Evolutionary conservation across 1,140 invertebrate genomes (phyloP).

Genomic region (Meloidogyne hapla): DNA sequence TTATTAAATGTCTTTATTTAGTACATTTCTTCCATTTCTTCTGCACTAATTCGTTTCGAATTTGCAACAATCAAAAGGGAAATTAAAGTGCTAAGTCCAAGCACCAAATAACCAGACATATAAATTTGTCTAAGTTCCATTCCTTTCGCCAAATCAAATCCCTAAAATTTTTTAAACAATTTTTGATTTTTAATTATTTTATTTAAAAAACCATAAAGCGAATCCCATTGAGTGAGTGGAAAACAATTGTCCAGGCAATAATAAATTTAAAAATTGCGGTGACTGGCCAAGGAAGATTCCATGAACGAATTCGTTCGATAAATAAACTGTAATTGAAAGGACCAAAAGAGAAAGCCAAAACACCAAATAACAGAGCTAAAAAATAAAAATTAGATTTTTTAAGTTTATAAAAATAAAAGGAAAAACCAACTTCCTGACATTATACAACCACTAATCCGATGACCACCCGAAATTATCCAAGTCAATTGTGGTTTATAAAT

Average conservation of each 20-base stretch:
- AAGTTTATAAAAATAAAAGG: background rate
- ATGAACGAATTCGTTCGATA: slow-evolving; percentile 37
- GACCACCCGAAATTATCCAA: slow-evolving; percentile 59
- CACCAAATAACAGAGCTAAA: slow-evolving; percentile 52
- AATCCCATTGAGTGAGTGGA: slow-evolving; percentile 28
- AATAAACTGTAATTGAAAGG: slow-evolving; percentile 55
- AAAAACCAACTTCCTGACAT: slow-evolving; percentile 51
- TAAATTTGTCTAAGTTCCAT: slow-evolving; percentile 54
- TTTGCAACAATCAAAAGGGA: slow-evolving; percentile 49
- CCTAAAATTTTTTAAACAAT: slow-evolving; percentile 30
- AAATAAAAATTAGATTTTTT: slow-evolving; percentile 2
- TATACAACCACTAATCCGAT: slow-evolving; percentile 59
- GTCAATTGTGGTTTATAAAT: slow-evolving; percentile 62
- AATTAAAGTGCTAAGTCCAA: slow-evolving; percentile 52
- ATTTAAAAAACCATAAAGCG: slow-evolving; percentile 32
- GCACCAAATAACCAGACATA: slow-evolving; percentile 49
- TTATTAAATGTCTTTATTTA: no score
- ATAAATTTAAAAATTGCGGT: slow-evolving; percentile 13
- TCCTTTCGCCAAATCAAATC: slow-evolving; percentile 60
- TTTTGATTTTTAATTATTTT: background rate
- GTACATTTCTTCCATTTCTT: background rate
- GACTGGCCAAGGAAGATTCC: slow-evolving; percentile 6
- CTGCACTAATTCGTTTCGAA: slow-evolving; percentile 32
- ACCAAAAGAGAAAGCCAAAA: slow-evolving; percentile 49
- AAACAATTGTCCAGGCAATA: slow-evolving; percentile 11